A percentile compares a stretch with the other conserved stretches of the same genome.
Conservation (phyloP, 1,140 invertebrate species). For the Cataglyphis hispanica region DNA sequence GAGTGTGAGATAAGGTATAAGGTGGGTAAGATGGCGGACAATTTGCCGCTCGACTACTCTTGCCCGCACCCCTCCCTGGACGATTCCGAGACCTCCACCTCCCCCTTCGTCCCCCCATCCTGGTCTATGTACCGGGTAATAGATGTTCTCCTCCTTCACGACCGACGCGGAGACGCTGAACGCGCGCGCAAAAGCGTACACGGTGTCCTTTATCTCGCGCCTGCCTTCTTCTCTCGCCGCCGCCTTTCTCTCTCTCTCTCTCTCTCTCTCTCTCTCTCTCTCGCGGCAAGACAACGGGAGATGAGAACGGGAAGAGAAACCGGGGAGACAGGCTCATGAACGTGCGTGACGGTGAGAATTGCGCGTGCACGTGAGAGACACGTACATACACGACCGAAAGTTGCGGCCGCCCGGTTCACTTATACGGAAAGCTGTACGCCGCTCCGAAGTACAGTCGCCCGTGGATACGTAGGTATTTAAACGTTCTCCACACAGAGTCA, state of each 20-base stretch:
- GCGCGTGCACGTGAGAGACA: conserved; percentile 60
- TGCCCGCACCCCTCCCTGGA: conserved; percentile 83
- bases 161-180: conserved; percentile 75
- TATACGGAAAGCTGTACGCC: conserved; percentile 58
- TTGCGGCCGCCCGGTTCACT: conserved; percentile 67
- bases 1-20: conserved; percentile 84
- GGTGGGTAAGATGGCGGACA: conserved; percentile 87
- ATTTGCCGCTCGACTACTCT: conserved; percentile 87
- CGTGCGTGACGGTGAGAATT: conserved; percentile 70
- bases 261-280: conserved; percentile 40
- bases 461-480: conserved; percentile 76
- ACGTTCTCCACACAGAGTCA: conserved; percentile 74
- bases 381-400: conserved; percentile 36
- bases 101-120: conserved; percentile 72
- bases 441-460: conserved; percentile 61
- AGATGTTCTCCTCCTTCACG: conserved; percentile 84
- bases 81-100: conserved; percentile 72
- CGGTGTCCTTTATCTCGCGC: conserved; percentile 68
- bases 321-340: conserved; percentile 19
- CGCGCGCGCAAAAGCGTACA: conserved; percentile 73
- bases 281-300: conserved; percentile 2
- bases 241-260: conserved; percentile 40
- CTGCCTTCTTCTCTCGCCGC: conserved; percentile 17
- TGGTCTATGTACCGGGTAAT: conserved; percentile 83
- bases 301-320: neutral